Percentiles rank a stretch among this genome's conserved stretches.
phyloP scores from a whole-genome alignment of 2,888 invertebrate species.

The Eilema sororculum region DNA sequence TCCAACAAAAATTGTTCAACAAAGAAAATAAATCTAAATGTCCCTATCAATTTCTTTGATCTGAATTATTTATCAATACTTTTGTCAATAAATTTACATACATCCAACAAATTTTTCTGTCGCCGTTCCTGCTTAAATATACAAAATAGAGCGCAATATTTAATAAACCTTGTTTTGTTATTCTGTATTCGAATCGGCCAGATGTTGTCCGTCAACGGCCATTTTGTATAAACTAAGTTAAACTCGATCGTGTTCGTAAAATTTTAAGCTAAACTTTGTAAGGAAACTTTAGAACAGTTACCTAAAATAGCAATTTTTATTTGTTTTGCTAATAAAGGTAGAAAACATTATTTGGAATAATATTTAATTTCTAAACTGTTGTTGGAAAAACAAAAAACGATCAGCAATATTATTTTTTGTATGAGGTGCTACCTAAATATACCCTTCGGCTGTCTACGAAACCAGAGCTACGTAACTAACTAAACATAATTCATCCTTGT shows the following conservation, averaged over 20 bases:
- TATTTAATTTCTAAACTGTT: not conserved
- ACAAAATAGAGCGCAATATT: slow-evolving; percentile 14
- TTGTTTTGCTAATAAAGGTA: not conserved
- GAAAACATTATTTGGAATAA: not conserved
- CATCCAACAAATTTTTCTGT: not conserved
- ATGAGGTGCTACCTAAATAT: no score
- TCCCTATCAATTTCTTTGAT: not conserved
- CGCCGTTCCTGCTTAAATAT: not conserved
- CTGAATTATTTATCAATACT: not conserved
- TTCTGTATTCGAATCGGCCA: slow-evolving; percentile 35
- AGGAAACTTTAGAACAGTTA: not conserved
- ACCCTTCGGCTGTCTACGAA: no score
- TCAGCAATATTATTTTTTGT: not conserved
- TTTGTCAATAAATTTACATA: not conserved
- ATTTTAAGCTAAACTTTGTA: slow-evolving; percentile 22
- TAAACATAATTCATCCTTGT: no score
- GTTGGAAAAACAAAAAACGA: not conserved
- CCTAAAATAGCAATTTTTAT: not conserved
- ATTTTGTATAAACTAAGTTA: slow-evolving; percentile 25
- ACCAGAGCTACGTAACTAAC: no score
- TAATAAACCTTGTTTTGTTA: slow-evolving; percentile 40
- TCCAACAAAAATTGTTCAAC: no score
- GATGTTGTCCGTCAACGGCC: slow-evolving; percentile 35
- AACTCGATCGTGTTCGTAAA: slow-evolving; percentile 25
- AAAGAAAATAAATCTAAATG: not conserved